Evolutionary conservation across 2,888 invertebrate species (phyloP), one percentile per base, ranked within the genome.

Genomic region (Dicroscelio sp.): DNA sequence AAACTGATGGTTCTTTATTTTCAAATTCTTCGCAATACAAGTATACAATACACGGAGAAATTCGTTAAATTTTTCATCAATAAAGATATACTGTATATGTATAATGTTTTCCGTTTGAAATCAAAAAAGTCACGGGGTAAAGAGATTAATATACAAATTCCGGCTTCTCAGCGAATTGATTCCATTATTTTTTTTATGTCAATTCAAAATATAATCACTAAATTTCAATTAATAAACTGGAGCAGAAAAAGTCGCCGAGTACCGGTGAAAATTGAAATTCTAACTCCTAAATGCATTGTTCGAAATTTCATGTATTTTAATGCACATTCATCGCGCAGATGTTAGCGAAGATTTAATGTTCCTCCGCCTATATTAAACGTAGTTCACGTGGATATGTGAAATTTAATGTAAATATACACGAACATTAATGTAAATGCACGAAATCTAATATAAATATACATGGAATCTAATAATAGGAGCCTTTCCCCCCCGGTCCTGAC

Each of bases 401-500:
- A 89, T 89, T 84, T 60, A 89, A 80, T 67, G 85, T 89, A 89
- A 89, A 89, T 89, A 89, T 75, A 85, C 89, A 79, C 85, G 85
- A 71, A 48, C 79, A 89, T 85, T 89, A 89, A 89, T 85, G 85
- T 85, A 85, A 85, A 85, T 89, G 73, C 55, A 84, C 85, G 85
- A 85, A 89, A 80, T 80, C 85, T 89, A 80, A 85, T 85, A 85
- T 85, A 89, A 89, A 89, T 89, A 89, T 75, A 85, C 89, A 80
- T 80, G 43, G 43, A 83, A 89, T 89, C 85, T 89, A 89, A 89
- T 89, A 85, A 79, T 80, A 80, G 85, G n/a, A n/a, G n/a, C n/a
- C n/a, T 14, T 35, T 65, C 65, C 38, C n/a, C 52, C 69, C 63
- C 4, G 10, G 23, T 52, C 48, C 5, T 17, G 55, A 60, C 33